Evolutionary conservation across 2,888 invertebrate species (phyloP).

Genomic region (Tiliacea citrago): DNA sequence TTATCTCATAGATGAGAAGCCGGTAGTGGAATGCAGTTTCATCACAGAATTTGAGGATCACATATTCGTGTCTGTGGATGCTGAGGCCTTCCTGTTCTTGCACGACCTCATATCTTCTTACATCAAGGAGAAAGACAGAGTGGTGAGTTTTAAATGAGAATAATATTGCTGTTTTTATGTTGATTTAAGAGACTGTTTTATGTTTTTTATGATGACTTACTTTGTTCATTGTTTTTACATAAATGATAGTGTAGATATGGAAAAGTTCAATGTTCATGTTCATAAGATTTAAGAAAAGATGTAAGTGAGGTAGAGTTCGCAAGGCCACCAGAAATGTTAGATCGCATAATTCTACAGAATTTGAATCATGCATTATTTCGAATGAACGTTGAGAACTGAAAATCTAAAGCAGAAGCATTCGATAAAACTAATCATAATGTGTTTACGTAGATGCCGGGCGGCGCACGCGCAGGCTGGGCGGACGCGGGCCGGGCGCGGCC

Average conservation of each 20-base stretch:
- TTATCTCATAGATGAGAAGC: slow-evolving; percentile 91
- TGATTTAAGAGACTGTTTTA: neutral
- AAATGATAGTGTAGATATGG: neutral
- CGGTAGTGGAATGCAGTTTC: slow-evolving; percentile 98
- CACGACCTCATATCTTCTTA: slow-evolving; percentile 99
- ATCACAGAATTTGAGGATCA: slow-evolving; percentile 99
- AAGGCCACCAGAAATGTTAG: neutral
- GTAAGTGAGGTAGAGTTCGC: neutral
- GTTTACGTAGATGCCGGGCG: slow-evolving; percentile 75
- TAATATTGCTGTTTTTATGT: neutral
- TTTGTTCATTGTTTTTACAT: neutral
- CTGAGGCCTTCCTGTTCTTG: slow-evolving; percentile 99
- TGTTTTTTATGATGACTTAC: neutral
- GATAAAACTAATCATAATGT: neutral
- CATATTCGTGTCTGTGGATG: slow-evolving; percentile 99
- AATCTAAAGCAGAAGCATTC: neutral
- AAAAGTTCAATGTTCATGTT: neutral
- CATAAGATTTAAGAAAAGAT: neutral
- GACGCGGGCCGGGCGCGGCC: slow-evolving; percentile 21
- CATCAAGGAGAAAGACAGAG: slow-evolving; percentile 97
- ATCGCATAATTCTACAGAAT: neutral
- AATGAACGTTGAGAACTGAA: neutral
- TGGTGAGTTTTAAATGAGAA: slow-evolving; percentile 88
- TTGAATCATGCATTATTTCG: neutral
- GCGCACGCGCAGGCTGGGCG: slow-evolving; percentile 67